Evolutionary conservation across 2,888 invertebrate genomes (phyloP), one percentile per base, ranked within the genome.

Genomic region (Macroteleia sp.): DNA sequence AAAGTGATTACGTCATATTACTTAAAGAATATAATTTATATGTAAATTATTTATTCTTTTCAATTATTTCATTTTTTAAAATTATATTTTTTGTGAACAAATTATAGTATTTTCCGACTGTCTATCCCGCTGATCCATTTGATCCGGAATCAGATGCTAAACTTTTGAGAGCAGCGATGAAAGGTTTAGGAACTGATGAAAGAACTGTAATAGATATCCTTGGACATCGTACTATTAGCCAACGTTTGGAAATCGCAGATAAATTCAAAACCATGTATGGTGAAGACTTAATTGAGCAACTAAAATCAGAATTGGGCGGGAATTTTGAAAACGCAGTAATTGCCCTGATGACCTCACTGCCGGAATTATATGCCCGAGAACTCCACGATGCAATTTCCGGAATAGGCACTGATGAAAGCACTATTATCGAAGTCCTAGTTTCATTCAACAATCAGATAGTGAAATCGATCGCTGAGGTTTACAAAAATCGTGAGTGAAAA

Each of bases 151-250:
- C 95, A 50, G 97, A 97, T 93, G 97, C 97, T 2, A 95, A 95
- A 82, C 94, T 95, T 75, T 93, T 97, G 59, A 94, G 96, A 83
- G 96, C 96, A 91, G 97, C 97, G 14, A 97, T 98, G 97, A 97
- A 97, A 91, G 97, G 97, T 67, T 95, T 97, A 85, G 97, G 98
- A 62, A 98, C 98, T 0, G 97, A 98, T 89, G 98, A 98, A 90
- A 95, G 96, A 87, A 93, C 96, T 0, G 95, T 98, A 84, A 97
- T 98, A 70, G 95, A 95, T 83, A 95, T 98, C 9, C 92, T 99
- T 46, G 94, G 96, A 6, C 94, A 94, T 80, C 94, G 98, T 52
- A 95, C 95, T 81, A 97, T 98, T 87, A 94, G 94, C 25, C 98
- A 99, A 91, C 94, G 99, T 69, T 93, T 97, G 82, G 95, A 97